phyloP scores from a whole-genome alignment of 2,797 vertebrate species.

The Sebastes vulpes region DNA sequence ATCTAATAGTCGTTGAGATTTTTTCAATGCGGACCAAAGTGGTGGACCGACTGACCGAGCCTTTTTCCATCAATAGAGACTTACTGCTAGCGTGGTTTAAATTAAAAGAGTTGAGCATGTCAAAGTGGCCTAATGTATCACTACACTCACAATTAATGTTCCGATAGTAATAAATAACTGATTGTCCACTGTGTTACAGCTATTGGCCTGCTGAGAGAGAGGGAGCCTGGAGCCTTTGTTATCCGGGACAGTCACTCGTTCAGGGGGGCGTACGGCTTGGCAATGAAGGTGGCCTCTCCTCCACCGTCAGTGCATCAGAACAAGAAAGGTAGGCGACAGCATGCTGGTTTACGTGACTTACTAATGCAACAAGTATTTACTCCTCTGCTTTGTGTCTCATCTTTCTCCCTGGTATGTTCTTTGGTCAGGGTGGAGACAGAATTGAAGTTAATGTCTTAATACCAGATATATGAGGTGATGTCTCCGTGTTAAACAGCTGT shows the following conservation, averaged over 20 bases:
- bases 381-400: not conserved
- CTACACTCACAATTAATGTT: not conserved
- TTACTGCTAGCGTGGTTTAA: accelerated
- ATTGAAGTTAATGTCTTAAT: slow-evolving; percentile 10
- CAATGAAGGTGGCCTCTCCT: slow-evolving; percentile 97
- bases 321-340: slow-evolving; percentile 91
- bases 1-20: not conserved
- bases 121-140: not conserved
- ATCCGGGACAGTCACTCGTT: slow-evolving; percentile 99
- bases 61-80: not conserved
- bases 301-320: slow-evolving; percentile 92
- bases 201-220: slow-evolving; percentile 92
- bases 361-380: slow-evolving; percentile 8
- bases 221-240: slow-evolving; percentile 96
- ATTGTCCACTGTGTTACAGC: slow-evolving; percentile 82
- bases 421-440: not conserved
- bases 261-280: slow-evolving; percentile 95
- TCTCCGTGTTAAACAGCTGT: slow-evolving; percentile 23
- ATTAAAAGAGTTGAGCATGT: not conserved
- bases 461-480: slow-evolving; percentile 34
- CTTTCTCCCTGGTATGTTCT: not conserved
- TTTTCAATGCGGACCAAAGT: not conserved
- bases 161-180: not conserved
- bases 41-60: not conserved
- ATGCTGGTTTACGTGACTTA: not conserved